A percentile compares a stretch with the other conserved stretches of the same genome.
phyloP scores from a whole-genome alignment of 2,797 vertebrate genomes.

The Moxostoma hubbsi region DNA sequence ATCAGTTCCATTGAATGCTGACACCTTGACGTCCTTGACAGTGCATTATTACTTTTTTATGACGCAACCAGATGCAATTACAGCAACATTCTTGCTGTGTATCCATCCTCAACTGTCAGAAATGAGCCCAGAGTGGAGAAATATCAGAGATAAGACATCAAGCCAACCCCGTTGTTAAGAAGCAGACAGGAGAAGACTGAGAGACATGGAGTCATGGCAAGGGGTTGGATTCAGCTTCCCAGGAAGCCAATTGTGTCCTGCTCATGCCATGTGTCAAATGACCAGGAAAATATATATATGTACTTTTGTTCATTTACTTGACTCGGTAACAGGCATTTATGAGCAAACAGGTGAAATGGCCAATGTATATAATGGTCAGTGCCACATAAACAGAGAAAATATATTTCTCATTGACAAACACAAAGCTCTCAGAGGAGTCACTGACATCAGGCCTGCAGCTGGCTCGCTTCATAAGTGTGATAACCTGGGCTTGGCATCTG shows the following conservation, averaged over 20 bases:
- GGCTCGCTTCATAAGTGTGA: conserved; percentile 53
- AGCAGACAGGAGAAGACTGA: conserved; percentile 64
- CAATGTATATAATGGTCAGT: conserved; percentile 31
- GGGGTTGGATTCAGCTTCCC: conserved; percentile 50
- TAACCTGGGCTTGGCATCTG: conserved; percentile 56
- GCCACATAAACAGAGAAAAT: conserved; percentile 39
- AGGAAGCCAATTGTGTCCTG: conserved; percentile 50
- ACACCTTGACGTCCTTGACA: conserved; percentile 85
- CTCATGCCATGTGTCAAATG: conserved; percentile 34
- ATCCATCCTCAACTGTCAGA: conserved; percentile 83
- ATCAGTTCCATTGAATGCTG: conserved; percentile 82
- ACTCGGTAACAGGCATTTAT: conserved; percentile 24
- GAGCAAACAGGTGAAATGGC: conserved; percentile 1
- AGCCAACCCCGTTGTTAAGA: conserved; percentile 77
- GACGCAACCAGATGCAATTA: conserved; percentile 87
- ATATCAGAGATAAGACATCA: conserved; percentile 81
- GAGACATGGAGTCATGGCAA: conserved; percentile 42
- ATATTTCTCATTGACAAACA: conserved; percentile 33
- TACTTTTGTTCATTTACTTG: conserved; percentile 40
- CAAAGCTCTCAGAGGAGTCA: conserved; percentile 53
- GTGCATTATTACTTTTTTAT: conserved; percentile 86
- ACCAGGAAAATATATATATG: conserved; percentile 22
- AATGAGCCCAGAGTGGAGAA: conserved; percentile 78
- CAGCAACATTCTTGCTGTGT: conserved; percentile 81
- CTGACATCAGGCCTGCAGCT: conserved; percentile 58